Percentiles rank a stretch among this genome's conserved stretches.
These are phyloP conservation scores for Stegodyphus mimosarum DNA, from an alignment of 1,140 invertebrate genomes.

Conservation along the genomic window DNA sequence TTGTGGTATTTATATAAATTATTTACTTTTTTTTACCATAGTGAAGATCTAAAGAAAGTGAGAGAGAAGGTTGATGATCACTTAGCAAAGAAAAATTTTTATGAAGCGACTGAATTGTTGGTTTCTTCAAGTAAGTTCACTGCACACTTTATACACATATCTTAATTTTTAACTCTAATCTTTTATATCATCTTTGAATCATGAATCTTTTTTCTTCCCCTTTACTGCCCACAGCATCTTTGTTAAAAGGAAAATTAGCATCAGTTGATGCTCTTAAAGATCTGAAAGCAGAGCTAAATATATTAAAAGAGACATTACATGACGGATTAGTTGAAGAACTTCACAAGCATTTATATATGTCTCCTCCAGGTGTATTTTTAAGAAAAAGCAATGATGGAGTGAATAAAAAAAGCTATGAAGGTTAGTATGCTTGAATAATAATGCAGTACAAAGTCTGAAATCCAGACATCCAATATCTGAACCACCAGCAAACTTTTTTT, in stretches of 20 bases:
- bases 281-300: constrained; percentile 77
- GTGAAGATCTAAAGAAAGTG: constrained; percentile 82
- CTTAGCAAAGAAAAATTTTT: constrained; percentile 81
- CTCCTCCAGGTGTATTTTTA: constrained; percentile 65
- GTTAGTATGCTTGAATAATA: neutral
- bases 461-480: too few relatives aligned
- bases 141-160: neutral
- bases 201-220: neutral
- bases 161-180: neutral
- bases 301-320: constrained; percentile 77
- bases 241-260: constrained; percentile 78
- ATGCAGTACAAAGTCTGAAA: neutral
- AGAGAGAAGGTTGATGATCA: constrained; percentile 79
- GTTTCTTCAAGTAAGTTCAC: constrained; percentile 67
- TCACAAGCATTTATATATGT: constrained; percentile 77
- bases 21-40: constrained; percentile 67
- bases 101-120: constrained; percentile 86
- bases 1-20: constrained; percentile 3
- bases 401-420: constrained; percentile 62
- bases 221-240: constrained; percentile 66
- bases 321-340: constrained; percentile 79
- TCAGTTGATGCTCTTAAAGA: constrained; percentile 85
- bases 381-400: constrained; percentile 65
- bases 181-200: neutral
- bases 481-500: too few relatives aligned